These are phyloP conservation scores for Diplodus puntazzo DNA, from an alignment of 2,797 vertebrate genomes.

Conservation along the genomic window DNA sequence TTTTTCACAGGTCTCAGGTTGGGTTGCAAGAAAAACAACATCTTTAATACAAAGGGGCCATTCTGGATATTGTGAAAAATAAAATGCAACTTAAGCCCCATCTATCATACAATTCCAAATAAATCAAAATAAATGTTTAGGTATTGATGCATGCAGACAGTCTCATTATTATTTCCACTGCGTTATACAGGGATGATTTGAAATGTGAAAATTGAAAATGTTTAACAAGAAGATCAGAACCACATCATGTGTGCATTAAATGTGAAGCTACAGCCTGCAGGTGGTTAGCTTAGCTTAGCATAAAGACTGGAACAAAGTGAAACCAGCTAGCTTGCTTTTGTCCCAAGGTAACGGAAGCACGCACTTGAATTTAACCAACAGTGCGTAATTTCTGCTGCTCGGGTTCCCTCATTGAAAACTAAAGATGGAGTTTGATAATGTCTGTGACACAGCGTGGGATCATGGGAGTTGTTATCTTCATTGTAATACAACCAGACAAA, in stretches of 20 bases:
- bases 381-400: too few species aligned
- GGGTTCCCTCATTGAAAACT: too few species aligned
- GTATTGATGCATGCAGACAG: background rate
- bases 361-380: too few species aligned
- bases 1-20: conserved; percentile 17
- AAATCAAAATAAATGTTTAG: background rate
- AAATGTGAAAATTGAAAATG: background rate
- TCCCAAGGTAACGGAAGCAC: background rate
- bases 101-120: background rate
- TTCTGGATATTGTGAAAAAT: background rate
- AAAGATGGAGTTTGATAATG: too few species aligned
- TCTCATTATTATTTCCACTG: background rate
- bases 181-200: background rate
- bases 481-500: too few species aligned
- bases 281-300: background rate
- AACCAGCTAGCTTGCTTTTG: background rate
- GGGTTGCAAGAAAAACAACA: background rate
- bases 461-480: too few species aligned
- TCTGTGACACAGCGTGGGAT: too few species aligned
- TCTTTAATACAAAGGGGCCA: background rate
- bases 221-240: background rate
- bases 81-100: background rate
- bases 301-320: background rate
- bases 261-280: background rate
- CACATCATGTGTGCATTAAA: background rate